These are phyloP conservation scores for Noctuana brunneofusca DNA, from an alignment of 2,888 invertebrate genomes.

Conservation along the genomic window DNA sequence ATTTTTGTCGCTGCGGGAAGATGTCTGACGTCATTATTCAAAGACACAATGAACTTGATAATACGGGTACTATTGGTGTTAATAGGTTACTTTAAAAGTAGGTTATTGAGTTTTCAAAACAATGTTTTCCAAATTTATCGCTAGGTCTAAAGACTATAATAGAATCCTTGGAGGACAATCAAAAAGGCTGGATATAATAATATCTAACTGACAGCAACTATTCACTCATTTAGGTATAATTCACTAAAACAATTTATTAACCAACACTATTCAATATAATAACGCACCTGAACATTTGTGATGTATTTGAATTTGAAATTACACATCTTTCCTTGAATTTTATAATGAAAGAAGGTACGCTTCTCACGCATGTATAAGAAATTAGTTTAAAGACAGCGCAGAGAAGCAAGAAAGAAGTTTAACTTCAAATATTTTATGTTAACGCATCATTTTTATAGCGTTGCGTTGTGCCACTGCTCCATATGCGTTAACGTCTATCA, in stretches of 20 bases:
- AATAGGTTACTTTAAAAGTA: conserved; percentile 22
- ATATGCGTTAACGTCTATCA: background rate
- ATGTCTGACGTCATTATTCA: conserved; percentile 27
- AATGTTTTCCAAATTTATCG: conserved; percentile 29
- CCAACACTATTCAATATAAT: conserved; percentile 60
- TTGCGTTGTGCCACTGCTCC: background rate
- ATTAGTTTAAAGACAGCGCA: too few relatives aligned
- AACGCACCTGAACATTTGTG: conserved; percentile 45
- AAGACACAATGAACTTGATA: conserved; percentile 14
- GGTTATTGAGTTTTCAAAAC: conserved; percentile 24
- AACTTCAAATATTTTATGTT: too few relatives aligned
- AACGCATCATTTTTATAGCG: background rate
- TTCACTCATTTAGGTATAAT: conserved; percentile 43
- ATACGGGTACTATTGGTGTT: conserved; percentile 12
- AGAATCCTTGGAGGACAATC: conserved; percentile 33
- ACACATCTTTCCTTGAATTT: background rate
- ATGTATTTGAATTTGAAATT: background rate
- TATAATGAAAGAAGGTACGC: conserved; percentile 3
- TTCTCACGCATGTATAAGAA: background rate
- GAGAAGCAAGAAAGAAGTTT: too few relatives aligned
- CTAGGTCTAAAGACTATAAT: conserved; percentile 32
- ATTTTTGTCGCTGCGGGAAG: conserved; percentile 12
- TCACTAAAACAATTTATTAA: conserved; percentile 44
- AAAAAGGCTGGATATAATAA: conserved; percentile 40
- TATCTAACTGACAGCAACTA: conserved; percentile 48